phyloP scores from a whole-genome alignment of 1,140 invertebrate species.

The Cydia strobilella region DNA sequence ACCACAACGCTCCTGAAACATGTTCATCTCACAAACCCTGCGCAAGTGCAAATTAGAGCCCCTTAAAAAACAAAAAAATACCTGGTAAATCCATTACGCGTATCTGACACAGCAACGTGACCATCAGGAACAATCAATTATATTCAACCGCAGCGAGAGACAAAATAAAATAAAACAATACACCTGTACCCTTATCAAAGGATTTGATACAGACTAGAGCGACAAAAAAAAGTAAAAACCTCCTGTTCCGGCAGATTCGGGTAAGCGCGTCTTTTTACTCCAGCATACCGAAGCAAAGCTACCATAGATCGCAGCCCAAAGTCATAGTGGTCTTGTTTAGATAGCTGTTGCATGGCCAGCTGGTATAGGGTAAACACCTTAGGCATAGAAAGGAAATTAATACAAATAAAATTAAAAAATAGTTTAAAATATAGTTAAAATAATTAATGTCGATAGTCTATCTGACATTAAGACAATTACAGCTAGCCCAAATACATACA shows the following conservation, averaged over 20 bases:
- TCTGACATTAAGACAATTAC: too few species aligned
- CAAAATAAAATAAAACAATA: too few species aligned
- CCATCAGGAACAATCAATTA: neutral
- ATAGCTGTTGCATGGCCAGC: conserved; percentile 86
- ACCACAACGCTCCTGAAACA: neutral
- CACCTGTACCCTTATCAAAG: too few species aligned
- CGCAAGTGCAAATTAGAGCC: neutral
- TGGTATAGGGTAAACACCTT: conserved; percentile 87
- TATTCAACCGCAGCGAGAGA: too few species aligned
- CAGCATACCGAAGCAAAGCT: conserved; percentile 90
- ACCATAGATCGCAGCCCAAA: conserved; percentile 93
- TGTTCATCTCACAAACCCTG: neutral
- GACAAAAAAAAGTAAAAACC: conserved; percentile 59
- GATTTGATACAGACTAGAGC: neutral
- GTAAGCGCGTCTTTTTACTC: conserved; percentile 86
- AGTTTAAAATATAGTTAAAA: neutral
- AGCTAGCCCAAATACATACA: too few species aligned
- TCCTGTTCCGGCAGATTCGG: conserved; percentile 88
- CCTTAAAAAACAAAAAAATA: conserved; percentile 3
- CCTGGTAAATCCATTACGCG: neutral
- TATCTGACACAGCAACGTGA: neutral
- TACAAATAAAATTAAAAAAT: conserved; percentile 5
- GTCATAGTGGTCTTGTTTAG: conserved; percentile 92
- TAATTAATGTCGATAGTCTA: too few species aligned
- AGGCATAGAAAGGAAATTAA: conserved; percentile 34